Base-by-base conservation (phyloP, 2,113 vertebrate species). In the Sapayoa aenigma region DNA sequence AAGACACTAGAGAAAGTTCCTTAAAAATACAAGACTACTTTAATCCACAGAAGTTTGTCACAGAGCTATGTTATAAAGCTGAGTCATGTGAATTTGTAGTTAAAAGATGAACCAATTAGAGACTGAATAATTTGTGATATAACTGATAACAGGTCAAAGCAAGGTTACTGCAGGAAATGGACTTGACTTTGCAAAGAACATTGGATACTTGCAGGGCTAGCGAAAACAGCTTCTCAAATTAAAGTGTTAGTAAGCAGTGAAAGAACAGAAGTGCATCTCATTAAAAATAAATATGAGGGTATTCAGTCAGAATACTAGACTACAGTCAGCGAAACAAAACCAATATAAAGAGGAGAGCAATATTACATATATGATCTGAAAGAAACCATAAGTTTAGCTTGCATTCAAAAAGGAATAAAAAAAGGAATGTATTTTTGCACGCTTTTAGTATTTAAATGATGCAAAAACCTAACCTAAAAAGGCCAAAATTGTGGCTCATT, bases 131-230 rank as follows among this genome's bases (percentile, higher is more conserved):
- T 97, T 95, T 95, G 85, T 93, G 90, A 78, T 94, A 92, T 78
- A 96, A 94, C 68, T 92, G 90, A 81, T 95, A 94, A 96, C 78
- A 96, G 88, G 94, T 96, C 94, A 97, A 88, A 93, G 92, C 72
- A 97, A 96, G 92, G 95, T 95, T 96, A 93, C 68, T 90, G 79
- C 56, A 90, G 88, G 94, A 97, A 97, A 97, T 81, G 76, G 92
- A 88, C 88, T 96, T 94, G 95, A 94, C 96, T 95, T 97, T 96
- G 88, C 65, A 88, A 95, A 92, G 94, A 94, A 92, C 92, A 92
- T 81, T 90, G 90, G 72, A 75, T 95, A 93, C 92, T 93, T 97
- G 94, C 90, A 88, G 79, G 82, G 93, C 79, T 84, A 92, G 94
- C 77, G 21, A 75, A 93, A 96, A 81, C 82, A 73, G 42, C 58